Evolutionary conservation across 2,888 invertebrate species (phyloP).

Genomic region (Dastarcus helophoroides): DNA sequence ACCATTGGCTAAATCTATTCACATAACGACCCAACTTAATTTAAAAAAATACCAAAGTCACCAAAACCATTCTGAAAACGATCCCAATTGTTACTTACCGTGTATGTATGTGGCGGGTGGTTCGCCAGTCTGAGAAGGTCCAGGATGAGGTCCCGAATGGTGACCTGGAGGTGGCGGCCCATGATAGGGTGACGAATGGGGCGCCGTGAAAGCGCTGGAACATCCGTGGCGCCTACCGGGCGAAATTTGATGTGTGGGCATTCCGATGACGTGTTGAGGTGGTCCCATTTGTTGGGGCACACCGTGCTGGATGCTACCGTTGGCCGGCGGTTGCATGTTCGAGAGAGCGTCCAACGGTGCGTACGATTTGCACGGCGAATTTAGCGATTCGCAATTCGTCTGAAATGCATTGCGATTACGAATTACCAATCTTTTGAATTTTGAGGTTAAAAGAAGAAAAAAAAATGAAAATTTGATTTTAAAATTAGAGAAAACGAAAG

Average conservation of each 20-base stretch:
- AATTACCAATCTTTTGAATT: too few species aligned
- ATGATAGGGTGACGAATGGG: constrained; percentile 35
- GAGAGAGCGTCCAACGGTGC: constrained; percentile 75
- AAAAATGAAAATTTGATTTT: too few species aligned
- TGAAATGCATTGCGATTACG: constrained; percentile 8
- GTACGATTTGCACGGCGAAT: constrained; percentile 50
- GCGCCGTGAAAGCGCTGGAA: constrained; percentile 50
- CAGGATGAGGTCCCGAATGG: constrained; percentile 24
- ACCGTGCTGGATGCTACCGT: constrained; percentile 31
- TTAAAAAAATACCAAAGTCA: too few species aligned
- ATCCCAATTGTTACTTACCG: constrained; percentile 31
- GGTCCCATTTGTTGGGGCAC: constrained; percentile 22
- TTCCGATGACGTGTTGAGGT: constrained; percentile 33
- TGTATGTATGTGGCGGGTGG: too few species aligned
- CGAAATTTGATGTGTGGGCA: constrained; percentile 29
- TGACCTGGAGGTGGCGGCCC: constrained; percentile 32
- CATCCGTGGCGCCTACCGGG: constrained; percentile 44
- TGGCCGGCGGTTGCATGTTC: constrained; percentile 77
- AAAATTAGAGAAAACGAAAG: too few species aligned
- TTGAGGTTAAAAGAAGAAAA: too few species aligned
- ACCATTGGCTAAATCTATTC: too few species aligned
- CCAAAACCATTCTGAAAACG: too few species aligned
- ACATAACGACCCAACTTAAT: too few species aligned
- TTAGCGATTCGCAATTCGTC: constrained; percentile 20
- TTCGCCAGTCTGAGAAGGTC: constrained; percentile 27